Conservation (phyloP, 1,140 invertebrate species). For the Oncopodura yosiiana region DNA sequence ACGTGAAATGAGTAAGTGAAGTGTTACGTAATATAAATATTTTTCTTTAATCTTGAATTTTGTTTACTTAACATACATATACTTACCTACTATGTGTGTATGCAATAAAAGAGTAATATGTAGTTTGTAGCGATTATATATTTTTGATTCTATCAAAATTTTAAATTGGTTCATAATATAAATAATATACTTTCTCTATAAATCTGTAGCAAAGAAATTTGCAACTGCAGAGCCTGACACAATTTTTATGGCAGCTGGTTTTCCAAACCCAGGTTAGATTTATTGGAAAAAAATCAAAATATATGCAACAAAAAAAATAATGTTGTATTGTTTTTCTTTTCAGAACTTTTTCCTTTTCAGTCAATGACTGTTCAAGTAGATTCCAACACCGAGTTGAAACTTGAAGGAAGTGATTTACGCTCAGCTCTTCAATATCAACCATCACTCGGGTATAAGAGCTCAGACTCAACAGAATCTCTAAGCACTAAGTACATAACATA, state of each 20-base stretch:
- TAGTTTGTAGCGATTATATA: background rate
- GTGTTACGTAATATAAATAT: background rate
- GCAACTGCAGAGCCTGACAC: slow-evolving; percentile 53
- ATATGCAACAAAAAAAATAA: too few relatives aligned
- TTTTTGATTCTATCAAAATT: background rate
- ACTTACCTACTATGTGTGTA: background rate
- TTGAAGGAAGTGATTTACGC: slow-evolving; percentile 51
- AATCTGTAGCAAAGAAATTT: slow-evolving; percentile 51
- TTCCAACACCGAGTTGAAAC: slow-evolving; percentile 47
- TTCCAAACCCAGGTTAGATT: slow-evolving; percentile 74
- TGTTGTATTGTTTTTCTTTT: too few relatives aligned
- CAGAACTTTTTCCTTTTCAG: slow-evolving; percentile 59
- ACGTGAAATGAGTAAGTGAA: slow-evolving; percentile 38
- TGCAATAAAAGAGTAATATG: background rate
- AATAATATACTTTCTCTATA: slow-evolving; percentile 16
- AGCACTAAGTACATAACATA: too few relatives aligned
- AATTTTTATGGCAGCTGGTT: slow-evolving; percentile 63
- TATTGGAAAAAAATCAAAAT: too few relatives aligned
- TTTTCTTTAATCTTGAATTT: background rate
- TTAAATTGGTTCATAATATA: background rate
- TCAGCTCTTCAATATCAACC: slow-evolving; percentile 62
- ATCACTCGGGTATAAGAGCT: slow-evolving; percentile 61
- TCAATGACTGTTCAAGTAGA: slow-evolving; percentile 53
- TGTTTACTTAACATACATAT: too few relatives aligned
- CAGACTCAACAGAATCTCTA: too few relatives aligned